Evolutionary conservation across 2,113 vertebrate genomes (phyloP), one percentile per base, ranked within the genome.

Genomic region (Ellobius talpinus): DNA sequence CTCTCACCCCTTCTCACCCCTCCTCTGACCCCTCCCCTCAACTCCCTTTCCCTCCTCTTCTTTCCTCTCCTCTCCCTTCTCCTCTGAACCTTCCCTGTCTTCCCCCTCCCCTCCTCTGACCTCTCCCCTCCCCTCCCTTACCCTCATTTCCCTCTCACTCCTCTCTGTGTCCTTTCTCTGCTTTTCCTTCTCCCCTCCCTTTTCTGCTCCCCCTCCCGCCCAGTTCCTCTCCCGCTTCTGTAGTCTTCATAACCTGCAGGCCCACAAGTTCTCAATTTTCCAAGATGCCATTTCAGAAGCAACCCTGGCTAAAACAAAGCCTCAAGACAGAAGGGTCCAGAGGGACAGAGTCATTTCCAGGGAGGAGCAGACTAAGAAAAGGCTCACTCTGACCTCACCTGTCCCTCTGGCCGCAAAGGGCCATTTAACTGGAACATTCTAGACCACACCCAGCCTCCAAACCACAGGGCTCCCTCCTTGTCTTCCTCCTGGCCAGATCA

Each of bases 281-380:
- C 36, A 31, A 66, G 78, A 61, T 90, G 82, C 31, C 26, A 14
- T 93, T 97, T 89, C 77, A 85, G 74, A 95, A 92, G 73, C 65
- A 96, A 9, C 12, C 31, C 61, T n/a, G 26, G 65, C 73, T 68
- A 65, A 88, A 79, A 76, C 86, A 81, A 90, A 93, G 77, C 78
- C 7, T 17, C 24, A 26, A 36, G 63, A 85, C 26, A 87, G 93
- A 91, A 89, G 39, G 58, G 74, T 68, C 42, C 93, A 74, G 89
- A 65, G 31, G 90, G 61, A 52, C 58, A 4, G 8, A 77, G 65
- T 66, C 78, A 61, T 65, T 70, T 58, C 90, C 76, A 68, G 82
- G 70, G 77, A 58, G 73, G 73, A 68, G 29, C 65, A 17, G 4
- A 58, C 72, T 73, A 19, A 79, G 66, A 19, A 61, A 26, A 87